Percentiles rank a stretch among this genome's conserved stretches.
phyloP scores from a whole-genome alignment of 2,888 invertebrate species.

The Nomada hirtipes region DNA sequence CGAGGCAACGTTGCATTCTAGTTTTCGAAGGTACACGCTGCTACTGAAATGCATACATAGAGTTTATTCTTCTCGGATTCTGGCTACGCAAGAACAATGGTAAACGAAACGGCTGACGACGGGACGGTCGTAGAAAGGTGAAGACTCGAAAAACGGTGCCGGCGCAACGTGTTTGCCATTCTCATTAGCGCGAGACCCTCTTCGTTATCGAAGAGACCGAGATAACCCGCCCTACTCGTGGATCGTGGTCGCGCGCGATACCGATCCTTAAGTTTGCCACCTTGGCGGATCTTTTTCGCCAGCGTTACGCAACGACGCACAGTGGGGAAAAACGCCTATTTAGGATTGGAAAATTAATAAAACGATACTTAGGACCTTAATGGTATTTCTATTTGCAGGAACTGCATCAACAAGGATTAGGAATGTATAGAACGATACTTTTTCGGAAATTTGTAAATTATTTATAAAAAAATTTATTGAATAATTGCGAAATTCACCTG shows the following conservation, averaged over 20 bases:
- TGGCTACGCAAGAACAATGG: no score
- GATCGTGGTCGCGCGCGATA: neutral
- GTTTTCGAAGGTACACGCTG: neutral
- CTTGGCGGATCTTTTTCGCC: neutral
- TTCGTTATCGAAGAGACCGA: conserved; percentile 55
- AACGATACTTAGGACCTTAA: no score
- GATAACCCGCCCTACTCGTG: conserved; percentile 8
- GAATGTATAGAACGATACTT: no score
- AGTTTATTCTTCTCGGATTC: no score
- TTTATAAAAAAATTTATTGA: no score
- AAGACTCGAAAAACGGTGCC: conserved; percentile 19
- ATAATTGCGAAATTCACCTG: no score
- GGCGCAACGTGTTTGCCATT: conserved; percentile 65
- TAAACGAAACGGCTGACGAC: neutral
- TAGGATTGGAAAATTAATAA: no score
- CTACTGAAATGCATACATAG: no score
- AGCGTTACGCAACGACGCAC: conserved; percentile 7
- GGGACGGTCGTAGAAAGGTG: neutral
- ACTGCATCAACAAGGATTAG: no score
- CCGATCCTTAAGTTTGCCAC: neutral
- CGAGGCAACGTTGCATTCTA: neutral
- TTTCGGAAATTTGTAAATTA: no score
- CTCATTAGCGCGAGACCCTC: conserved; percentile 62
- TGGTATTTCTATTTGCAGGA: no score
- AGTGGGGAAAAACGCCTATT: no score